Evolutionary conservation across 1,140 invertebrate species (phyloP).

Genomic region (Drosophila arizonae): DNA sequence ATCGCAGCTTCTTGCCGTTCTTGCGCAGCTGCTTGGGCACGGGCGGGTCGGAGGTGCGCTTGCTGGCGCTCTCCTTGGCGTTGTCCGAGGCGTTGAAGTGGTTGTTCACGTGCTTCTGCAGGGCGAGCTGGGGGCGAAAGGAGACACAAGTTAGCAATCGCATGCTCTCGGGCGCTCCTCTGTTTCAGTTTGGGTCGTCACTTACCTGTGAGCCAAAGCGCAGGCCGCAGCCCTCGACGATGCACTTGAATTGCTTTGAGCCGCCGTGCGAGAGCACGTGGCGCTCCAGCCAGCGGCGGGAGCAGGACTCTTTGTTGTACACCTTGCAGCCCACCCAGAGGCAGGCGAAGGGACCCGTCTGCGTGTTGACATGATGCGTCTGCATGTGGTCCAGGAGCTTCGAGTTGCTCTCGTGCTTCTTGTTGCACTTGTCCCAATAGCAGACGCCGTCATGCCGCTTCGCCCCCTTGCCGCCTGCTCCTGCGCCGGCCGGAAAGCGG

Average conservation of each 20-base stretch:
- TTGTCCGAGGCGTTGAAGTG: conserved; percentile 91
- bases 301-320: conserved; percentile 95
- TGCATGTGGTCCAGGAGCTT: conserved; percentile 95
- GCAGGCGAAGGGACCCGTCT: conserved; percentile 93
- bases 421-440: conserved; percentile 93
- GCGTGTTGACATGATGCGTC: conserved; percentile 93
- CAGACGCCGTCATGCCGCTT: conserved; percentile 86
- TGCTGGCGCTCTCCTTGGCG: conserved; percentile 84
- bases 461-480: conserved; percentile 75
- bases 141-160: background rate
- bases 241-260: conserved; percentile 97
- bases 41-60: conserved; percentile 85
- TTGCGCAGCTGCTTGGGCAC: conserved; percentile 90
- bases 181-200: background rate
- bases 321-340: conserved; percentile 97
- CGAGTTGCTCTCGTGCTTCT: conserved; percentile 89
- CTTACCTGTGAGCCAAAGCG: conserved; percentile 95
- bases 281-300: conserved; percentile 94
- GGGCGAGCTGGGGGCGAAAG: conserved; percentile 86
- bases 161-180: too few relatives aligned
- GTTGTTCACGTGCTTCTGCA: conserved; percentile 96
- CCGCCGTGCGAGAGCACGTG: conserved; percentile 96
- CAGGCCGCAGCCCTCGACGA: conserved; percentile 95
- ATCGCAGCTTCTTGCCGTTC: conserved; percentile 93
- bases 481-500: conserved; percentile 86